phyloP scores from a whole-genome alignment of 2,113 vertebrate genomes.

The Bagarius yarrelli region DNA sequence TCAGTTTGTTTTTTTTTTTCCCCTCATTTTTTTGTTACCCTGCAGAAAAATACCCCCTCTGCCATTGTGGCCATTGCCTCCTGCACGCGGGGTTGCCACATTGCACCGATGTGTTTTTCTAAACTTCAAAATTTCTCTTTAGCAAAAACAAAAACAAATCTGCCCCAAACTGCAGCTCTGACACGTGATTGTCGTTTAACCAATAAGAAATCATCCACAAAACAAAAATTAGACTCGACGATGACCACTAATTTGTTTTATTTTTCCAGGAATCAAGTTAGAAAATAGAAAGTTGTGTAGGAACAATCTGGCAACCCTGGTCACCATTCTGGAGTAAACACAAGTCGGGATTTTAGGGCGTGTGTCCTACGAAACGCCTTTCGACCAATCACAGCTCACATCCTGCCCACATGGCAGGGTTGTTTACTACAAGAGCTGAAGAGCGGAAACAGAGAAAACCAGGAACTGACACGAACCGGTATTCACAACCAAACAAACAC shows the following conservation, averaged over 20 bases:
- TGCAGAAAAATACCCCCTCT: not conserved
- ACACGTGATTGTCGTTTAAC: too few species aligned
- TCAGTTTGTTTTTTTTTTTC: not conserved
- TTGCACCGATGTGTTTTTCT: not conserved
- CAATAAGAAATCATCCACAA: not conserved
- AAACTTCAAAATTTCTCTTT: not conserved
- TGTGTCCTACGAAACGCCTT: constrained; percentile 51
- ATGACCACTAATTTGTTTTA: too few species aligned
- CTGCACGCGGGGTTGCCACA: constrained; percentile 7
- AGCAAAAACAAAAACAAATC: not conserved
- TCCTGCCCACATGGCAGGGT: constrained; percentile 57
- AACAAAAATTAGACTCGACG: not conserved
- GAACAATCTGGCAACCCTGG: constrained; percentile 37
- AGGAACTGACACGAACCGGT: constrained; percentile 2
- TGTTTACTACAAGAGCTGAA: constrained; percentile 60
- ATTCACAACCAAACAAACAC: not conserved
- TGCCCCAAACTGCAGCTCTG: too few species aligned
- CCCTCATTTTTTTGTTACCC: not conserved
- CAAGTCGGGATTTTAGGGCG: constrained; percentile 61
- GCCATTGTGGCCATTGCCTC: constrained; percentile 18
- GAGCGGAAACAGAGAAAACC: not conserved
- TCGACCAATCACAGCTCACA: constrained; percentile 53
- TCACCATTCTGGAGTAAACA: constrained; percentile 57
- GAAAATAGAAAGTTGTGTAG: not conserved
- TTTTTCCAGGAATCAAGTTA: not conserved